Percentiles rank a stretch among this genome's conserved stretches.
Conservation (phyloP, 1,140 invertebrate species). For the Ostrea edulis region DNA sequence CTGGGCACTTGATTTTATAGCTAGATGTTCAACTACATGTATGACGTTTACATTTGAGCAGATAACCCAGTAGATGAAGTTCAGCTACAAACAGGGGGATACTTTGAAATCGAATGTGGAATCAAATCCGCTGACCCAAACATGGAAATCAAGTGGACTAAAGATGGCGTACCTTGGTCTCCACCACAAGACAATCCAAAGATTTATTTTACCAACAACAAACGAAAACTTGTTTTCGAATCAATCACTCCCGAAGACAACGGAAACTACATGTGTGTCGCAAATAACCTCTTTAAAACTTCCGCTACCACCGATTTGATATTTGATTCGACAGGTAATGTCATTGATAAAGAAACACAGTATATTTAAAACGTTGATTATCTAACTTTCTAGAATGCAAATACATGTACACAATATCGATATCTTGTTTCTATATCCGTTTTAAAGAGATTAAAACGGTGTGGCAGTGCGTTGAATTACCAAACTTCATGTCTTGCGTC, state of each 20-base stretch:
- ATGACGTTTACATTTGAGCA: background rate
- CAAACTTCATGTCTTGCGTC: no score
- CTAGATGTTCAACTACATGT: no score
- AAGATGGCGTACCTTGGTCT: background rate
- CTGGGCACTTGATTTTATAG: no score
- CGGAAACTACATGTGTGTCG: constrained; percentile 16
- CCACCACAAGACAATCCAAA: constrained; percentile 11
- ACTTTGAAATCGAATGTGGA: constrained; percentile 8
- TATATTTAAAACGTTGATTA: no score
- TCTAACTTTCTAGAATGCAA: no score
- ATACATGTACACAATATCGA: no score
- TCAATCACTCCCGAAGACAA: background rate
- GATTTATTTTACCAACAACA: constrained; percentile 17
- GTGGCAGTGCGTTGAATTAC: no score
- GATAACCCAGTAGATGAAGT: background rate
- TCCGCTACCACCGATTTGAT: background rate
- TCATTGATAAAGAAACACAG: background rate
- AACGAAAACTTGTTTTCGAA: background rate
- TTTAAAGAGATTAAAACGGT: no score
- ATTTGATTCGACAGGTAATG: background rate
- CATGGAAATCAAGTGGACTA: constrained; percentile 13
- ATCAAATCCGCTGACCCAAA: constrained; percentile 14
- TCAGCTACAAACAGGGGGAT: background rate
- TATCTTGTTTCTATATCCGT: no score
- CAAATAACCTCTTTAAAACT: constrained; percentile 10